phyloP scores from a whole-genome alignment of 2,113 vertebrate genomes.

The Psittacula cyanocephala region DNA sequence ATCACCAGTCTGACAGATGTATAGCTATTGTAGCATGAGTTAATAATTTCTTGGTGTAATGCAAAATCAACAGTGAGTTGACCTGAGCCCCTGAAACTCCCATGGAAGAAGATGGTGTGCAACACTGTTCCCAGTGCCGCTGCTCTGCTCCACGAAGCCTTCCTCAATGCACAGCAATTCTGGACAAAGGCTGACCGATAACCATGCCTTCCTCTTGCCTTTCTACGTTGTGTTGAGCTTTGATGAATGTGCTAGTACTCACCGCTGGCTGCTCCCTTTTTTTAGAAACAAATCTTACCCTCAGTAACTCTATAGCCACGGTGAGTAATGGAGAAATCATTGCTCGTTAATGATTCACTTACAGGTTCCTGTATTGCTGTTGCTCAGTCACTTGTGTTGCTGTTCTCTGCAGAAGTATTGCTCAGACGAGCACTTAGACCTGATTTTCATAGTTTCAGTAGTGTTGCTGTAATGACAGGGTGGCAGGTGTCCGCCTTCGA shows the following conservation, averaged over 20 bases:
- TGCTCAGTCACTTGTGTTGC: slow-evolving; percentile 1
- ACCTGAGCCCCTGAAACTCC: not conserved
- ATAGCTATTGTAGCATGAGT: not conserved
- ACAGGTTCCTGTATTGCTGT: slow-evolving; percentile 28
- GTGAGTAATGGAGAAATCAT: slow-evolving; percentile 59
- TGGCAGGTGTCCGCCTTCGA: not conserved
- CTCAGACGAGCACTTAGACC: not conserved
- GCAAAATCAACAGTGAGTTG: not conserved
- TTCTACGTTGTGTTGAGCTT: not conserved
- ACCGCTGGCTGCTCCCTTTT: slow-evolving; percentile 33
- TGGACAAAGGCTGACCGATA: not conserved
- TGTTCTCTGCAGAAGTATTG: not conserved
- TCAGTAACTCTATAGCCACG: not conserved
- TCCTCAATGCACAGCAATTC: not conserved
- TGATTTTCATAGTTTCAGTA: not conserved
- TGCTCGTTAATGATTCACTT: slow-evolving; percentile 57
- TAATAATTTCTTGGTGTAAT: slow-evolving; percentile 29
- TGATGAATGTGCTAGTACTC: slow-evolving; percentile 10
- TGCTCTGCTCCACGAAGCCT: not conserved
- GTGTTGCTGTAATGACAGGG: not conserved
- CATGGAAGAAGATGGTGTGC: not conserved
- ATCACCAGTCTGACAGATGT: not conserved
- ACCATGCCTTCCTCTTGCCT: slow-evolving; percentile 37
- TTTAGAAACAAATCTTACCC: slow-evolving; percentile 16
- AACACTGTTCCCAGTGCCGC: not conserved